These are phyloP conservation scores for Lasioglossum villosulum DNA, from an alignment of 2,888 invertebrate species.

Conservation along the genomic window DNA sequence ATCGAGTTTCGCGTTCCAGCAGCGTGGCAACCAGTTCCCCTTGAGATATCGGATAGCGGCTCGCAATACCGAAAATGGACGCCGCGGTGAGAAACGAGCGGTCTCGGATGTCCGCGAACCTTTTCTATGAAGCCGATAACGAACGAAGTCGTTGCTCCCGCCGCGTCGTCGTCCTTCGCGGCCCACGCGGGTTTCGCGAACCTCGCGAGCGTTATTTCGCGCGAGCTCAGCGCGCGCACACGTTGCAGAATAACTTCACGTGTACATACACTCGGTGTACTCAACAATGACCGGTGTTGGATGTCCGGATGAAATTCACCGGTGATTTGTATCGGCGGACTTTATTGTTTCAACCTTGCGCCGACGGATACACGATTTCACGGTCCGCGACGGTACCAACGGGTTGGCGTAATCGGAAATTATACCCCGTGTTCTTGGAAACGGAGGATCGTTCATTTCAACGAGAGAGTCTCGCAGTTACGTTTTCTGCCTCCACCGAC, in stretches of 20 bases:
- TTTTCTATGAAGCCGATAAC: constrained; percentile 57
- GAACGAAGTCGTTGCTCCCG: constrained; percentile 61
- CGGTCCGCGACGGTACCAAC: not conserved
- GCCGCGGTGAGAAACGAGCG: constrained; percentile 30
- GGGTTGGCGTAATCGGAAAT: constrained; percentile 9
- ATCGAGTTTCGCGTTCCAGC: constrained; percentile 2
- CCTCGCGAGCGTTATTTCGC: constrained; percentile 2
- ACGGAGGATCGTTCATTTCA: not conserved
- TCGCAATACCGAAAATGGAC: constrained; percentile 37
- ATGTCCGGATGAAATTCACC: constrained; percentile 7
- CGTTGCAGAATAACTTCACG: not conserved
- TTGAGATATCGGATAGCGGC: constrained; percentile 39
- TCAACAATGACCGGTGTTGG: not conserved
- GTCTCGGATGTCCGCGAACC: constrained; percentile 22
- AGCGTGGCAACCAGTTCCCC: constrained; percentile 1
- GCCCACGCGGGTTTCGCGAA: constrained; percentile 48
- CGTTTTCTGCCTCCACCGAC: not conserved
- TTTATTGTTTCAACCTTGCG: not conserved
- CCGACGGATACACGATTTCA: not conserved
- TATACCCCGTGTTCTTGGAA: not conserved
- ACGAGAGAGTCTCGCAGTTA: not conserved
- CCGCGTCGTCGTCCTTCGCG: constrained; percentile 58
- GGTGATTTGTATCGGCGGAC: constrained; percentile 10
- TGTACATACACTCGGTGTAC: not conserved
- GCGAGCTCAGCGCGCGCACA: not conserved